A percentile compares a stretch with the other conserved stretches of the same genome.
Conservation (phyloP, 1,140 invertebrate species). For the Panagrolaimus sp. region DNA sequence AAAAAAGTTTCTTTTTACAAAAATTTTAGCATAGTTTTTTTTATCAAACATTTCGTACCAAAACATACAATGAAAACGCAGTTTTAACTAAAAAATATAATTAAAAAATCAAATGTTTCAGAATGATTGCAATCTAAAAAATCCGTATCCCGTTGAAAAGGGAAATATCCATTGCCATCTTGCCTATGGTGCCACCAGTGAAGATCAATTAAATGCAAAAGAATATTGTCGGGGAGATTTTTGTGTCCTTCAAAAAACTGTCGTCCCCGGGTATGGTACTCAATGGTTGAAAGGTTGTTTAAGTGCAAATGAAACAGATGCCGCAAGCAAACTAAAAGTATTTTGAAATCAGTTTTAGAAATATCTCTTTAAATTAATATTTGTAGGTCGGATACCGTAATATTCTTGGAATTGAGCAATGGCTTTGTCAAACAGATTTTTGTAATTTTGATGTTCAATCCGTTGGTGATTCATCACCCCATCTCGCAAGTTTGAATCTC, state of each 20-base stretch:
- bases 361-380: no score
- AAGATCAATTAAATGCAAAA: slow-evolving; percentile 21
- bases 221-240: slow-evolving; percentile 37
- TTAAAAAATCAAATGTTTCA: slow-evolving; percentile 20
- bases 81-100: no score
- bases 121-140: slow-evolving; percentile 33
- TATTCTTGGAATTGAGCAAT: slow-evolving; percentile 38
- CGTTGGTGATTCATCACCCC: background rate
- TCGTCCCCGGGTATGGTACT: slow-evolving; percentile 27
- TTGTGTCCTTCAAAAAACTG: slow-evolving; percentile 30
- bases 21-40: no score
- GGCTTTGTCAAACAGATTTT: slow-evolving; percentile 32
- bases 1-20: no score
- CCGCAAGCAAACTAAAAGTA: slow-evolving; percentile 2
- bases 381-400: slow-evolving; percentile 32
- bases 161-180: slow-evolving; percentile 25
- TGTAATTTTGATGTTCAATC: slow-evolving; percentile 30
- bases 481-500: background rate
- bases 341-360: no score
- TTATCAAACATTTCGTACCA: no score
- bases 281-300: slow-evolving; percentile 32
- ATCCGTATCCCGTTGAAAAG: slow-evolving; percentile 30
- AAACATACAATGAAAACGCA: slow-evolving; percentile 10
- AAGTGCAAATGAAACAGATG: slow-evolving; percentile 21
- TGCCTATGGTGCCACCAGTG: background rate